Evolutionary conservation across 2,113 vertebrate genomes (phyloP).

Genomic region (Crotophaga sulcirostris): DNA sequence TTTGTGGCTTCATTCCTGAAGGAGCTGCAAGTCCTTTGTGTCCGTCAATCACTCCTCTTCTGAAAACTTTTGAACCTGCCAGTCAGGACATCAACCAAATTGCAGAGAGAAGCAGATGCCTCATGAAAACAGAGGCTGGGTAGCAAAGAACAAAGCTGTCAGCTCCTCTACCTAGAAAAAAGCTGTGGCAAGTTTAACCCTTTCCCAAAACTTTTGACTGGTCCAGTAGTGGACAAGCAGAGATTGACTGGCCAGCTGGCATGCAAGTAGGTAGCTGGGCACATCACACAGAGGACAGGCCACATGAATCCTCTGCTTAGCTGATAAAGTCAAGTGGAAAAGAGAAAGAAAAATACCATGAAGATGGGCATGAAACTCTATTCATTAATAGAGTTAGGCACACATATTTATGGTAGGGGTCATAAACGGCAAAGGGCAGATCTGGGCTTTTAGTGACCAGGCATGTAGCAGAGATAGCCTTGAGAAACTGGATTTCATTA

Average conservation of each 20-base stretch:
- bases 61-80: neutral
- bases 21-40: neutral
- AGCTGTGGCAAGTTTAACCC: neutral
- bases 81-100: neutral
- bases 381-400: neutral
- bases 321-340: neutral
- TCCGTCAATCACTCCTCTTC: neutral
- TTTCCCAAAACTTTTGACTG: neutral
- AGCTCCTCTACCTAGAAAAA: neutral
- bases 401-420: fast-evolving
- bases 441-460: neutral
- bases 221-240: neutral
- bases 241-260: neutral
- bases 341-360: neutral
- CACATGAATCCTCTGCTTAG: neutral
- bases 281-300: neutral
- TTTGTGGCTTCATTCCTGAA: neutral
- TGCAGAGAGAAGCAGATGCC: neutral
- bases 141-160: neutral
- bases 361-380: neutral
- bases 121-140: neutral
- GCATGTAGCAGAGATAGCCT: neutral
- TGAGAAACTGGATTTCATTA: neutral
- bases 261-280: neutral
- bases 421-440: neutral